Evolutionary conservation across 23 tunicate species (phyloP).

Genomic region (Diplosoma virens): DNA sequence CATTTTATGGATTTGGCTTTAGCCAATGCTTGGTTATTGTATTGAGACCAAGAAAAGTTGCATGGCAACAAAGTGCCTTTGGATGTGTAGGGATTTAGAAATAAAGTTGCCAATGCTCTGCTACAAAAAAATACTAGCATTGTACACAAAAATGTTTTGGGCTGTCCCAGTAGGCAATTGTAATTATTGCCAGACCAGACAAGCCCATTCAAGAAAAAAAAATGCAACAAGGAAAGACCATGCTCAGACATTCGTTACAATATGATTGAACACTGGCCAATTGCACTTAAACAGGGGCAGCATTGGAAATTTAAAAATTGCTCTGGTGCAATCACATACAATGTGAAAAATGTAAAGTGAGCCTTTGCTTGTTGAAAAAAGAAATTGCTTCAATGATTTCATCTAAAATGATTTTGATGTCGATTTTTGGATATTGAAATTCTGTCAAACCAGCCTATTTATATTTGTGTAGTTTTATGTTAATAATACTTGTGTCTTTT

Average conservation of each 20-base stretch:
- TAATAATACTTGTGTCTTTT: too few species aligned
- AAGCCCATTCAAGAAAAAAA: neutral
- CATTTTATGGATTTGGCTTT: constrained; percentile 7
- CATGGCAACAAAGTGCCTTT: neutral
- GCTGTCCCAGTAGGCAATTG: neutral
- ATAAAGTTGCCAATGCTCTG: constrained; percentile 10
- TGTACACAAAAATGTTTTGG: neutral
- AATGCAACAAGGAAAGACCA: neutral
- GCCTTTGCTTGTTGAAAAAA: neutral
- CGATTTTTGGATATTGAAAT: too few species aligned
- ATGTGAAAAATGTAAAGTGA: constrained; percentile 8
- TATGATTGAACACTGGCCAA: neutral
- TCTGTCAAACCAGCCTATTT: too few species aligned
- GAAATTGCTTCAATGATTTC: too few species aligned
- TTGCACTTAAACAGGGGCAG: neutral
- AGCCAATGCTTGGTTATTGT: neutral
- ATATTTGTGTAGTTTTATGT: too few species aligned
- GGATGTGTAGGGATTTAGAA: neutral
- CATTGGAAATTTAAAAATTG: neutral
- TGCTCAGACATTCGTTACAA: neutral
- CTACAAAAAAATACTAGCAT: neutral
- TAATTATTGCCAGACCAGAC: neutral
- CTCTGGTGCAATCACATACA: neutral
- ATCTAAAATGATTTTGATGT: too few species aligned
- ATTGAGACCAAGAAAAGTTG: neutral